Base-by-base conservation (phyloP, 2,113 vertebrate species). In the Psittacara wagleri region DNA sequence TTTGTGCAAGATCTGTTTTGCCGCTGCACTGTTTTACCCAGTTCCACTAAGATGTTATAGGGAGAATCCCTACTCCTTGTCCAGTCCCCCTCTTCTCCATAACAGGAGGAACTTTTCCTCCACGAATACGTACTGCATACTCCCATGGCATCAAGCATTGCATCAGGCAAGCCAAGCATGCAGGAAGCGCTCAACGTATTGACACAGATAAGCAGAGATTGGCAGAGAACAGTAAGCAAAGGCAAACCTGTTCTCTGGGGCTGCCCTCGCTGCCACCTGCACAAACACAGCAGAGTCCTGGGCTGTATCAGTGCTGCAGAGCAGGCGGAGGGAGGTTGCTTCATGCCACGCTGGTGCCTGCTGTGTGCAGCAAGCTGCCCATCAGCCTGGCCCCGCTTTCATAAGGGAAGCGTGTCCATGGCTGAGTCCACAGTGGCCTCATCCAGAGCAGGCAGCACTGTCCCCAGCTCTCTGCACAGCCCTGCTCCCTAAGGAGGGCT, bases 291-390 rank as follows among this genome's bases (percentile, higher is more conserved):
- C 68, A 3, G 3, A 49, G 83, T 67, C 68, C 54, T 92, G 69
- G 68, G 43, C 51, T 33, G 46, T 20, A 29, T 7, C 59, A 17
- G 61, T 1, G 0, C 52, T 18, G 48, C 22, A 41, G 31, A 37
- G n/a, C 55, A 70, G 31, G 37, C 1, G 1, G 24, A 64, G 17
- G 43, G 57, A 59, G 37, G 61, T 51, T 49, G 61, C n/a, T 51
- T 19, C 25, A 9, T 6, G 17, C 3, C 4, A 39, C 0, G 4
- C 61, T 16, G 3, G 49, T 1, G 1, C 5, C 6, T 16, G 49
- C 62, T 63, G 55, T 37, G 17, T 57, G 62, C 33, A 28, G 64
- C 24, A 6, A 89, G 62, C 31, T 18, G 23, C 67, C 22, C 0
- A 10, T 5, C 62, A 68, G 57, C 57, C 67, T 6, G 1, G 72